Evolutionary conservation across 2,888 invertebrate genomes (phyloP).

Genomic region (Sepioteuthis lessoniana): DNA sequence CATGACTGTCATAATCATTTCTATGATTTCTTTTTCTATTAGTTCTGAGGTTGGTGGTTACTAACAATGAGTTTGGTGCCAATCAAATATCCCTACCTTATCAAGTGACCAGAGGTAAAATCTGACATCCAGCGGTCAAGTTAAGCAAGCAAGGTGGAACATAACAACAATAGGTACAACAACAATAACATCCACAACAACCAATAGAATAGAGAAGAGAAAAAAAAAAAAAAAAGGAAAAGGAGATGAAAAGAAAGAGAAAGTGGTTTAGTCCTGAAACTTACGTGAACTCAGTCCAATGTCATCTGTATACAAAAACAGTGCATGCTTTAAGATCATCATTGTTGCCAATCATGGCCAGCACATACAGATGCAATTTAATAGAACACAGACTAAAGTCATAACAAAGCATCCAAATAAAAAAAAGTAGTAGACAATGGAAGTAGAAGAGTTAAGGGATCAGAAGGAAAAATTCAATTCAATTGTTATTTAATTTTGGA

Average conservation of each 20-base stretch:
- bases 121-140: background rate
- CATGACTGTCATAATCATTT: no score
- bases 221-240: background rate
- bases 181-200: conserved; percentile 41
- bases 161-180: background rate
- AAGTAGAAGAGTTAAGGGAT: background rate
- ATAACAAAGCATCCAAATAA: conserved; percentile 42
- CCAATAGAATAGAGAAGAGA: background rate
- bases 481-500: no score
- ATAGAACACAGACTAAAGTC: conserved; percentile 10
- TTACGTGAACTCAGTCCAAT: conserved; percentile 71
- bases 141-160: background rate
- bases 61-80: conserved; percentile 33
- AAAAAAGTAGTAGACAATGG: background rate
- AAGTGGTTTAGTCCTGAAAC: conserved; percentile 53
- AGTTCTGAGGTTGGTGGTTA: background rate
- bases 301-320: conserved; percentile 68
- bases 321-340: conserved; percentile 52
- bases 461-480: background rate
- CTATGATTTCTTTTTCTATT: no score
- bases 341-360: conserved; percentile 41
- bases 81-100: background rate
- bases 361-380: conserved; percentile 36
- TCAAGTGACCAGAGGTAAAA: background rate
- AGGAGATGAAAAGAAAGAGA: background rate